Evolutionary conservation across 1,140 invertebrate genomes (phyloP).

Genomic region (Tetragnatha versicolor): DNA sequence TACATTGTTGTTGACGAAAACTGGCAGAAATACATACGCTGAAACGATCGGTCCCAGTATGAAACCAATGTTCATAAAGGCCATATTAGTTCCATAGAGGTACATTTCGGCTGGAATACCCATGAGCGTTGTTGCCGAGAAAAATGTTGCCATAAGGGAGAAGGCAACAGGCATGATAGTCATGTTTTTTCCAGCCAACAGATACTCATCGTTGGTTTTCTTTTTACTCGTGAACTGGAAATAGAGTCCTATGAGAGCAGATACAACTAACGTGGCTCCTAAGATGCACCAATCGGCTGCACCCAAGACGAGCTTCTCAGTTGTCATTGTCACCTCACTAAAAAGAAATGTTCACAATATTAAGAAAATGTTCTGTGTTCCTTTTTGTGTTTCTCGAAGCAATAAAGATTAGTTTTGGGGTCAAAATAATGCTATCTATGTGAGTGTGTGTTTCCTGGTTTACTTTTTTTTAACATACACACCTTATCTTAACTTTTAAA

Average conservation of each 20-base stretch:
- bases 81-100: slow-evolving; percentile 61
- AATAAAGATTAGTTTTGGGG: too few species aligned
- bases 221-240: slow-evolving; percentile 76
- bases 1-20: slow-evolving; percentile 84
- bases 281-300: slow-evolving; percentile 73
- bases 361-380: too few species aligned
- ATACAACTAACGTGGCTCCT: slow-evolving; percentile 66
- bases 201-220: slow-evolving; percentile 74
- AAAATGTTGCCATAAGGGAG: slow-evolving; percentile 75
- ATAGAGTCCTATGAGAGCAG: slow-evolving; percentile 64
- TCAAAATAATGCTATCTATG: too few species aligned
- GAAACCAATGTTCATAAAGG: slow-evolving; percentile 6
- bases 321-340: background rate
- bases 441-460: too few species aligned
- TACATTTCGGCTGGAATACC: slow-evolving; percentile 63
- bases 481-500: too few species aligned
- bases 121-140: slow-evolving; percentile 66
- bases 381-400: too few species aligned
- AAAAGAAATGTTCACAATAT: background rate
- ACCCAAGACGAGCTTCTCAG: background rate
- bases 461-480: too few species aligned
- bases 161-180: slow-evolving; percentile 78
- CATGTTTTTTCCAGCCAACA: slow-evolving; percentile 87
- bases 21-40: slow-evolving; percentile 83
- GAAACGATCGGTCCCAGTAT: slow-evolving; percentile 78